Evolutionary conservation across 2,797 vertebrate genomes (phyloP), one percentile per base, ranked within the genome.

Genomic region (Calcarius lapponicus): DNA sequence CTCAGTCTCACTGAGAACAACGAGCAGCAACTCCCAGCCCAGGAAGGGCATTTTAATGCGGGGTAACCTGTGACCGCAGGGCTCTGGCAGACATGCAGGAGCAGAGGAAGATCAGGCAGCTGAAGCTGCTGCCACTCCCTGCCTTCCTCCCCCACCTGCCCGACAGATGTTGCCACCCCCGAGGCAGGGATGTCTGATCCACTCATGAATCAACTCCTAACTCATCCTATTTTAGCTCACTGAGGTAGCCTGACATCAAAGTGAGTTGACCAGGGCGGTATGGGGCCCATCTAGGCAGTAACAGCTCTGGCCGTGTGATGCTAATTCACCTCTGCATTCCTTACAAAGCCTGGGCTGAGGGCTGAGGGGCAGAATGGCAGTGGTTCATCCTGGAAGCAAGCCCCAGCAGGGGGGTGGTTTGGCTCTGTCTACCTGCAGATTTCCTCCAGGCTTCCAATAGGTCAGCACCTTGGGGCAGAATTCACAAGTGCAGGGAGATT

Each of bases 141-240:
- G 61, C 66, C 76, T 69, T 56, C 73, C 58, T 90, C 24, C 80
- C 80, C 34, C 86, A 84, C 58, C 48, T 88, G 76, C 70, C 50
- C 17, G 40, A 71, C 70, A 94, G 80, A 81, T 86, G 88, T 58
- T 43, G n/a, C 76, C 75, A 54, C 83, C 93, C 78, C 19, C 10
- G 3, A 53, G 95, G 93, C 76, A 95, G 26, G 62, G 73, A 90
- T 86, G 88, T 84, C 83, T 93, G 76, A 86, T 66, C 56, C 78
- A 45, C 51, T 86, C 78, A 73, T 34, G 70, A 90, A 84, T 92
- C 76, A 88, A 20, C 58, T 81, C 76, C 60, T 81, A 86, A 82
- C 24, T 82, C 82, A 53, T 15, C 32, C 62, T 2, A 0, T 51
- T 75, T 70, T 62, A 0, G 15, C 1, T 0, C 58, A 80, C 64